These are phyloP conservation scores for Micronisus gabar DNA, from an alignment of 2,113 vertebrate species.

Conservation along the genomic window DNA sequence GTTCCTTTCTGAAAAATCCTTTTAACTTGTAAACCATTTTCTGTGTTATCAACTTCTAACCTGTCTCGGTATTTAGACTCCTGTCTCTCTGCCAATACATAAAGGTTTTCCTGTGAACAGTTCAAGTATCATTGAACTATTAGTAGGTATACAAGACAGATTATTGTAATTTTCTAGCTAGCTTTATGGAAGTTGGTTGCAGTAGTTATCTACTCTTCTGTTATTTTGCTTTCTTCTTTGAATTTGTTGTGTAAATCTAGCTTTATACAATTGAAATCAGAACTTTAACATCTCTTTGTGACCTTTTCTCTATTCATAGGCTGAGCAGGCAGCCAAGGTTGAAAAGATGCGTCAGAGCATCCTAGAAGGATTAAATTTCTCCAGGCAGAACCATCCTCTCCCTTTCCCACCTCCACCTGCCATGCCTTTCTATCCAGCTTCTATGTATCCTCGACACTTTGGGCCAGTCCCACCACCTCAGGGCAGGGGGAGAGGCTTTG, in stretches of 20 bases:
- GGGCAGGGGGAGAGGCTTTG: constrained; percentile 84
- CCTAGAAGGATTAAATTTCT: constrained; percentile 91
- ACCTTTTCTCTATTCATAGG: constrained; percentile 72
- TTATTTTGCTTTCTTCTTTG: neutral
- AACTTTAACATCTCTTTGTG: neutral
- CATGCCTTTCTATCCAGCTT: constrained; percentile 90
- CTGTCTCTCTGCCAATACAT: neutral
- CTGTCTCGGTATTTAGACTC: neutral
- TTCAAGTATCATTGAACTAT: neutral
- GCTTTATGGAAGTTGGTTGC: neutral
- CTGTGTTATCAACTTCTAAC: neutral
- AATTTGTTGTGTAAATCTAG: neutral
- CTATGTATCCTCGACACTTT: constrained; percentile 85
- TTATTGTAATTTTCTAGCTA: neutral
- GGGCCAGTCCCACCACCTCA: constrained; percentile 85
- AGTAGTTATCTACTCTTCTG: neutral
- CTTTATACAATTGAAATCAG: neutral
- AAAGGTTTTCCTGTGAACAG: neutral
- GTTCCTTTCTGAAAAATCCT: neutral
- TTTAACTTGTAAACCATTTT: neutral
- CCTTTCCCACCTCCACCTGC: constrained; percentile 85
- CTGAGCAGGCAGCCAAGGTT: constrained; percentile 89
- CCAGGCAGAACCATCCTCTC: constrained; percentile 85
- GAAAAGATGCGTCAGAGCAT: constrained; percentile 97
- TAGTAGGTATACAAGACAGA: neutral